phyloP scores from a whole-genome alignment of 2,888 invertebrate species.

The Dicyrtoma fusca region DNA sequence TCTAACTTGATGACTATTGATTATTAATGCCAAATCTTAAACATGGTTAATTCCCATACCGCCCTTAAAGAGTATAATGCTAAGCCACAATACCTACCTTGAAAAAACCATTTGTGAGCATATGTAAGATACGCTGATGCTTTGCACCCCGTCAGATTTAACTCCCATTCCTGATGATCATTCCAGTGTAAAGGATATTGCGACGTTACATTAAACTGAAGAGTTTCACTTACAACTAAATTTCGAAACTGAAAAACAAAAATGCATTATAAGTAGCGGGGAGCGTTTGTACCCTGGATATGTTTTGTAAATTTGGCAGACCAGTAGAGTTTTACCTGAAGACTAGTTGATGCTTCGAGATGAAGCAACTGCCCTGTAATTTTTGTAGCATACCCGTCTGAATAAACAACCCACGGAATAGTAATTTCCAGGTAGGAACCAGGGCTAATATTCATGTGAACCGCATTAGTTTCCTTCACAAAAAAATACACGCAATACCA shows the following conservation, averaged over 20 bases:
- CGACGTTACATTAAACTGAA: slow-evolving; percentile 85
- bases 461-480: slow-evolving; percentile 86
- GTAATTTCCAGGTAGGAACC: slow-evolving; percentile 97
- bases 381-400: slow-evolving; percentile 86
- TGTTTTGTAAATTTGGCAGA: too few species aligned
- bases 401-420: slow-evolving; percentile 87
- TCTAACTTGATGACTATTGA: too few species aligned
- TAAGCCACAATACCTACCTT: slow-evolving; percentile 62
- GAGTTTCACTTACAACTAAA: slow-evolving; percentile 89
- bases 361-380: slow-evolving; percentile 92
- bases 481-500: too few species aligned
- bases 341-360: slow-evolving; percentile 92
- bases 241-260: slow-evolving; percentile 71
- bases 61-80: background rate
- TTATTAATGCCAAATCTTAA: too few species aligned
- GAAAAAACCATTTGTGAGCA: slow-evolving; percentile 94
- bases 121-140: slow-evolving; percentile 90
- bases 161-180: slow-evolving; percentile 92
- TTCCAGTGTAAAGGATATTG: slow-evolving; percentile 95
- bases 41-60: background rate
- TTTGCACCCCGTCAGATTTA: slow-evolving; percentile 90
- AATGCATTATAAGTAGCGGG: too few species aligned
- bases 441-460: slow-evolving; percentile 92
- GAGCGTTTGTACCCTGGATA: too few species aligned
- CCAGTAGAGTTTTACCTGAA: slow-evolving; percentile 64